Base-by-base conservation (phyloP, 2,113 vertebrate genomes). In the Empidonax alnorum region DNA sequence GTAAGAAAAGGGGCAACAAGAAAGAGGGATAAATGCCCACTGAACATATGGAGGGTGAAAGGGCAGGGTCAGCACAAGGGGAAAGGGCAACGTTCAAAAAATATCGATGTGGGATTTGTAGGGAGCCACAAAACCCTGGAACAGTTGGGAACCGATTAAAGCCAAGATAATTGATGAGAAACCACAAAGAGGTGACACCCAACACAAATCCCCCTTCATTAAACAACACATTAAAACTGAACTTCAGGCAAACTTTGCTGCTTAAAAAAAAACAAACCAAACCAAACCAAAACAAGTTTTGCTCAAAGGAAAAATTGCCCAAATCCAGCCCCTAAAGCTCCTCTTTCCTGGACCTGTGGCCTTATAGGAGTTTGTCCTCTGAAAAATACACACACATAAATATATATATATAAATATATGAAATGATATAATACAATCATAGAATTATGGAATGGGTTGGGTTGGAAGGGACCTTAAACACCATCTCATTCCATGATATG, bases 21-120 rank as follows among this genome's bases (percentile, higher is more conserved):
- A 20, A 5, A 11, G 10, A 7, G 62, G 5, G 46, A 14, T 0
- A 20, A 39, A 5, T 1, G 9, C 10, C 11, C 7, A 21, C 1
- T 2, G 22, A 67, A 5, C 28, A 13, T 1, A 2, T 2, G 37
- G 56, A 0, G 2, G 75, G 58, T 3, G 76, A 49, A 61, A 59
- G 73, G 56, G 28, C 37, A 62, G 81, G 35, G 56, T 9, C 53
- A 53, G 81, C 31, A 20, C 35, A 4, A 27, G 41, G 35, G 56
- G 31, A 63, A 49, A 47, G 73, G 25, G 49, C 33, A 62, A 21
- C 8, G 6, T 8, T 21, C 14, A 15, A 49, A 28, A 82, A 27
- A 44, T 4, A 16, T 5, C 4, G 10, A 4, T 17, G 46, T 2
- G 30, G 42, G 33, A 27, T 6, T 67, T 14, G 6, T 1, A 14